Base-by-base conservation (phyloP, 2,888 invertebrate species). In the Nomada fucata region DNA sequence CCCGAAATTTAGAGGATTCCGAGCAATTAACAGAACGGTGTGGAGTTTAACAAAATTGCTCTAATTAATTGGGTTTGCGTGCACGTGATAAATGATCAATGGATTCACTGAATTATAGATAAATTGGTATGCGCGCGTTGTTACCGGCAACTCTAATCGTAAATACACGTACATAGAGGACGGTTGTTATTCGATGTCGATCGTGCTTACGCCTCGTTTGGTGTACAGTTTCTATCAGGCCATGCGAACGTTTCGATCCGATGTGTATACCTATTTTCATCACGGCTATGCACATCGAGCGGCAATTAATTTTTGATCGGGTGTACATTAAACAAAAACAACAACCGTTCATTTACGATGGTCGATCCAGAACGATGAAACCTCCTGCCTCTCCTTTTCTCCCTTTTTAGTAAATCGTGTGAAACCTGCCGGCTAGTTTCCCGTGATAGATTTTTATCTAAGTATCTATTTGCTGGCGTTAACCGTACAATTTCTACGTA, bases 1-100 rank as follows among this genome's bases (percentile, higher is more conserved):
- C 50, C 42, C 53, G 61, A 2, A 18, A 13, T 71, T 57, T 5
- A 26, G 13, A n/a, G 9, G 2, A 2, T 36, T 76, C 20, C 15
- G 47, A 57, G 13, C 10, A 20, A 52, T 52, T n/a, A 11, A 20
- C 61, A 52, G 18, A 18, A 10, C 15, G n/a, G 36, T 36, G 55
- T 1, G 1, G 26, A 29, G 47, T 42, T 52, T 42, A 60, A 52
- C 59, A 80, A 79, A 84, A 79, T 77, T 70, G 57, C 50, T 63
- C 60, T 84, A 84, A 87, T 87, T 87, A 88, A 82, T 70, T 78
- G 61, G 71, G 26, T 85, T 84, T 70, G 75, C 65, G 61, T 84
- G 84, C 77, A 77, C 60, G 52, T 73, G 70, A 73, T 76, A 76
- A 83, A 76, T 75, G 76, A 69, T 64, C 79, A 69, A 76, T 76